Base-by-base conservation (phyloP, 2,797 vertebrate species). In the Acanthis flammea region DNA sequence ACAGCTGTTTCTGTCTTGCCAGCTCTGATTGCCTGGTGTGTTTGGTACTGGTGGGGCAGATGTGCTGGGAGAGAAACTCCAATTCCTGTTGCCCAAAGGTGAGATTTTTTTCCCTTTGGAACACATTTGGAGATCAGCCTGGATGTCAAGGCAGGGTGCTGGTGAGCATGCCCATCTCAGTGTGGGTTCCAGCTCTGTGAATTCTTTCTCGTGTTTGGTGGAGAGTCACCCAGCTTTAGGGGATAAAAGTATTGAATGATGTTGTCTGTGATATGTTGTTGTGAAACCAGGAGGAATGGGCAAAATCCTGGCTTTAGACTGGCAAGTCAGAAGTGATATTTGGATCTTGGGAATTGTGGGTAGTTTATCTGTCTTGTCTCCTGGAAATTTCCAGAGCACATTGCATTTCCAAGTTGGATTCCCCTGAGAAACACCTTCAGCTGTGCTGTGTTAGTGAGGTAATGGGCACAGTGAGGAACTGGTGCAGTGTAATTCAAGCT, bases 281-380 rank as follows among this genome's bases (percentile, higher is more conserved):
- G 16, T 63, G 57, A 85, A 83, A 51, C 22, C 7, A 31, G 25
- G 35, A 51, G 28, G 63, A 44, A 22, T 4, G 2, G 5, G 12
- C 11, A 39, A 57, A 77, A 50, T 6, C 7, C 12, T 72, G 13
- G 21, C 19, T 82, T 37, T 70, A 24, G 39, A 44, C 25, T 42
- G 22, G 18, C 37, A 35, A 31, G 28, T 33, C 41, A 27, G 28
- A 27, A 47, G 35, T 35, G 30, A 45, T 45, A 76, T 79, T 70
- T 8, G 6, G 51, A 12, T 78, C 14, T 24, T 8, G 3, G 23
- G 27, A 51, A 0, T 75, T 1, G 0, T 3, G 1, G 10, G 12
- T 62, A 31, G 18, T 70, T 75, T n/a, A 53, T 24, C 27, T 73
- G 45, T 31, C 14, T 75, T 27, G 12, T 76, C 7, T 55, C 11